phyloP scores from a whole-genome alignment of 2,113 vertebrate species.

The Sylvia atricapilla region DNA sequence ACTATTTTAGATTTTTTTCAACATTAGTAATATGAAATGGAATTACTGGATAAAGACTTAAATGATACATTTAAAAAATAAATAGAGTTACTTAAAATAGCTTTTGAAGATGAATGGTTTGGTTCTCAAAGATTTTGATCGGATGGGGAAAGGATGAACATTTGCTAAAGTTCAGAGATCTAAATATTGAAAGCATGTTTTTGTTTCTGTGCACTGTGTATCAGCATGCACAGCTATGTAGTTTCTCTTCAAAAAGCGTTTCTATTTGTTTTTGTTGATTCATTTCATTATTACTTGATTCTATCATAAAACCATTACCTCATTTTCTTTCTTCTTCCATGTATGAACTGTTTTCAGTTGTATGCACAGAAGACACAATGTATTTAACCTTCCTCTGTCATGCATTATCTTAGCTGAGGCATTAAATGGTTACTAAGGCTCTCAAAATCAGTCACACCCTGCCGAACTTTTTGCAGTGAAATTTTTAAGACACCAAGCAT shows the following conservation, averaged over 20 bases:
- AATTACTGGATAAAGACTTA: not conserved
- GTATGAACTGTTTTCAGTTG: not conserved
- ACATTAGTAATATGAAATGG: not conserved
- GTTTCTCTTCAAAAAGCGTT: not conserved
- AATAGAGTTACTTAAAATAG: not conserved
- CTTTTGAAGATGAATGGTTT: not conserved
- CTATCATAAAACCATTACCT: not conserved
- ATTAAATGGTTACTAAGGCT: not conserved
- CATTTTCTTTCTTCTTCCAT: not conserved
- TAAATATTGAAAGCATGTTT: not conserved
- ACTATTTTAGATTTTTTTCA: not conserved
- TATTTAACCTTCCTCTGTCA: not conserved
- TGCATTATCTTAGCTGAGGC: not conserved
- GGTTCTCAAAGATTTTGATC: not conserved
- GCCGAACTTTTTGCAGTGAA: not conserved
- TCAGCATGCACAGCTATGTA: not conserved
- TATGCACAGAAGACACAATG: not conserved
- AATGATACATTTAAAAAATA: not conserved
- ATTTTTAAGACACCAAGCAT: not conserved
- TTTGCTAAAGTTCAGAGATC: not conserved
- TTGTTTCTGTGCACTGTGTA: not conserved
- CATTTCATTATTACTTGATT: not conserved
- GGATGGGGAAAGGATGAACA: not conserved
- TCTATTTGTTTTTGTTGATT: not conserved
- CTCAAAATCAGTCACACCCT: not conserved